Evolutionary conservation across 2,888 invertebrate species (phyloP).

Genomic region (Diaphora mendica): DNA sequence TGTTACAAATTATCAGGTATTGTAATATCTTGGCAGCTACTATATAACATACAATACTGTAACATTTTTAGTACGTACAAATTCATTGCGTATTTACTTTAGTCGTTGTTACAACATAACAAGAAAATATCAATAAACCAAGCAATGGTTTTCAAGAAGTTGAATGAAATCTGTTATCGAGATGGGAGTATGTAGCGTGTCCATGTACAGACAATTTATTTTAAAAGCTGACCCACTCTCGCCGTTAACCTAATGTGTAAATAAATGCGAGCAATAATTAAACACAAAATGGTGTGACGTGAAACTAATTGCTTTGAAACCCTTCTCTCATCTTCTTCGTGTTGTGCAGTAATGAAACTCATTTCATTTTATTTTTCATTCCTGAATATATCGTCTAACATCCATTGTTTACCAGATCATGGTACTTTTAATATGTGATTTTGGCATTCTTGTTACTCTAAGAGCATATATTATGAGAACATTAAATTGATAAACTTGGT

Average conservation of each 20-base stretch:
- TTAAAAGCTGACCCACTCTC: slow-evolving; percentile 79
- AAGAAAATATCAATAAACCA: neutral
- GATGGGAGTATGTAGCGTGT: slow-evolving; percentile 17
- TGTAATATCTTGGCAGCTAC: slow-evolving; percentile 34
- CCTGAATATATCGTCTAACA: slow-evolving; percentile 24
- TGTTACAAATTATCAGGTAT: slow-evolving; percentile 65
- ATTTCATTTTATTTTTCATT: slow-evolving; percentile 45
- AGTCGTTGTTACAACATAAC: neutral
- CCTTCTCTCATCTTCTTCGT: slow-evolving; percentile 55
- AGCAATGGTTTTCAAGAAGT: slow-evolving; percentile 17
- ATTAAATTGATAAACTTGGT: too few species aligned
- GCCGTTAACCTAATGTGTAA: slow-evolving; percentile 81
- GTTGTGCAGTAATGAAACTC: slow-evolving; percentile 40
- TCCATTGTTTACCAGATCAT: slow-evolving; percentile 24
- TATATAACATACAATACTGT: neutral
- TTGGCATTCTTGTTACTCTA: neutral
- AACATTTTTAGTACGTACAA: neutral
- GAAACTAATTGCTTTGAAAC: slow-evolving; percentile 74
- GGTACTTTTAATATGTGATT: neutral
- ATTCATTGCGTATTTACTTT: slow-evolving; percentile 20
- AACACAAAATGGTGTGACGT: slow-evolving; percentile 73
- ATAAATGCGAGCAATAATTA: slow-evolving; percentile 83
- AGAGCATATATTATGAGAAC: too few species aligned
- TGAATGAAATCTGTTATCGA: neutral
- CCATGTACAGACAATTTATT: slow-evolving; percentile 70